Evolutionary conservation across 2,797 vertebrate genomes (phyloP).

Genomic region (Cryptoprocta ferox): DNA sequence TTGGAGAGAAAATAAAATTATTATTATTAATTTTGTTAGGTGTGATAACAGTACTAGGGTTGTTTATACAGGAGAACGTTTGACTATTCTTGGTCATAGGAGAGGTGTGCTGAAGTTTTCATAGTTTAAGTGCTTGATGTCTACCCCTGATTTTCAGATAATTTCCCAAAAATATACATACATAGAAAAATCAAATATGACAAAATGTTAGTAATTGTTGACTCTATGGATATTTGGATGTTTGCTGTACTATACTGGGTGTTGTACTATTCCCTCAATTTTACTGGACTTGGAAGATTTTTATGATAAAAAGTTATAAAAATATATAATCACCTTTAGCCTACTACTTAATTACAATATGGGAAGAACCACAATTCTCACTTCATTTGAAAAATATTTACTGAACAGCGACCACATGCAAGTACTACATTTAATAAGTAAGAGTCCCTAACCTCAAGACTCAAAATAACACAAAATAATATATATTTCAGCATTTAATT

Average conservation of each 20-base stretch:
- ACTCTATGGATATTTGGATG: background rate
- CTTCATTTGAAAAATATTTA: constrained; percentile 8
- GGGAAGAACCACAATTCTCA: background rate
- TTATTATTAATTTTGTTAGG: background rate
- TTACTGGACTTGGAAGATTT: background rate
- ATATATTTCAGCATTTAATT: background rate
- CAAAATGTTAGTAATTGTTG: background rate
- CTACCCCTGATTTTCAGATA: background rate
- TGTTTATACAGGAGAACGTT: background rate
- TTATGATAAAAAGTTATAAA: background rate
- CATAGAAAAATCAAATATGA: background rate
- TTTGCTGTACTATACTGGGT: background rate
- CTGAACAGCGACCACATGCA: background rate
- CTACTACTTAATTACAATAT: background rate
- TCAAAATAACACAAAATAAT: background rate
- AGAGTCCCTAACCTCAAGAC: background rate
- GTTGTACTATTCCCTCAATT: background rate
- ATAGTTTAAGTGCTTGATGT: background rate
- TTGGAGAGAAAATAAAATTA: background rate
- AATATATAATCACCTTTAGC: background rate
- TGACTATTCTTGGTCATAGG: background rate
- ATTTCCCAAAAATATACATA: background rate
- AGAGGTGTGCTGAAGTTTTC: background rate
- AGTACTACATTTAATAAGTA: background rate
- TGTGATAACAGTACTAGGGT: background rate